phyloP scores from a whole-genome alignment of 2,113 vertebrate species.

The Mustela lutreola region DNA sequence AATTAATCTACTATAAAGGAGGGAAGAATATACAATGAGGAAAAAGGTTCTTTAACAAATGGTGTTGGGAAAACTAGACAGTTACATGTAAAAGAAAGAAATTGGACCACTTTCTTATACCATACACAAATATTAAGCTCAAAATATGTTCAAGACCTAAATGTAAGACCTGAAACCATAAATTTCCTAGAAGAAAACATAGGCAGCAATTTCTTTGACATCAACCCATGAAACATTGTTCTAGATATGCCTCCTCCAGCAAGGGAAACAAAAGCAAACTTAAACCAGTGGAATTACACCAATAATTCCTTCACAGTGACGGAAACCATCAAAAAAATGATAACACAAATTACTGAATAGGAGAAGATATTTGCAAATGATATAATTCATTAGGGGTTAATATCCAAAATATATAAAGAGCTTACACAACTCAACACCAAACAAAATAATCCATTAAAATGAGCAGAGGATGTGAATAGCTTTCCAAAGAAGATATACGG shows the following conservation, averaged over 20 bases:
- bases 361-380: not conserved
- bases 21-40: not conserved
- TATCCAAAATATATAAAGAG: not conserved
- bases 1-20: not conserved
- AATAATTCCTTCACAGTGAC: not conserved
- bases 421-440: not conserved
- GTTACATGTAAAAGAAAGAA: not conserved
- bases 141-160: not conserved
- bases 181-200: not conserved
- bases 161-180: not conserved
- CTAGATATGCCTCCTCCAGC: not conserved
- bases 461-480: not conserved
- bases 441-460: not conserved
- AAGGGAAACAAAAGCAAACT: not conserved
- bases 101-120: not conserved
- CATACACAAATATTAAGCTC: not conserved
- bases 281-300: not conserved
- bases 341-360: not conserved
- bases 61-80: not conserved
- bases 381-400: not conserved
- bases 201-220: not conserved
- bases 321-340: not conserved
- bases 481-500: not conserved
- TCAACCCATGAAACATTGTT: not conserved
- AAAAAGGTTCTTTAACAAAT: not conserved